phyloP scores from a whole-genome alignment of 2,113 vertebrate species.

The Callorhinus ursinus region DNA sequence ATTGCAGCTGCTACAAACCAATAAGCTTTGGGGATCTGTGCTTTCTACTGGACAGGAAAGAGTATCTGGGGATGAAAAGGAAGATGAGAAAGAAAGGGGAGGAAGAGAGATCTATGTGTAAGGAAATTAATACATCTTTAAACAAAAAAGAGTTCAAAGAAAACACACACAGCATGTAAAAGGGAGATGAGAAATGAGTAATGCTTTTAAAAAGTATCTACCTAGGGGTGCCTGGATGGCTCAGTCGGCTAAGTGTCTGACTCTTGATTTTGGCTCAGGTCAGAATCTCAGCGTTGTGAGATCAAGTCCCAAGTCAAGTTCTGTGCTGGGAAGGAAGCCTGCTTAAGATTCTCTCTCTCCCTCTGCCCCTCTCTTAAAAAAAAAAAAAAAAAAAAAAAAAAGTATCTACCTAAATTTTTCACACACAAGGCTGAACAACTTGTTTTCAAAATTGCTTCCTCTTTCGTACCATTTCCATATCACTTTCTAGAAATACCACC shows the following conservation, averaged over 20 bases:
- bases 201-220: neutral
- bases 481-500: neutral
- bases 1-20: neutral
- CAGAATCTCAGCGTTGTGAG: neutral
- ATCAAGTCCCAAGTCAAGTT: neutral
- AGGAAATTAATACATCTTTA: neutral
- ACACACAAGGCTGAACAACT: neutral
- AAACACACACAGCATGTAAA: neutral
- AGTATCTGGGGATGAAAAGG: neutral
- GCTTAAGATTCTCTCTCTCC: neutral
- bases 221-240: neutral
- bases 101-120: neutral
- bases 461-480: neutral
- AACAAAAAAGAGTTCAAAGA: neutral
- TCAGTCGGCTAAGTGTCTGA: neutral
- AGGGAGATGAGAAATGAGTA: neutral
- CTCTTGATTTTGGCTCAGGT: neutral
- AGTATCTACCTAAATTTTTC: neutral
- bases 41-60: neutral
- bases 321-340: neutral
- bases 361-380: neutral
- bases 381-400: neutral
- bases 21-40: neutral
- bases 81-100: neutral
- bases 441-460: constrained; percentile 29